Percentiles rank a stretch among this genome's conserved stretches.
phyloP scores from a whole-genome alignment of 2,113 vertebrate species.

The human (Homo sapiens) region GRCh38 chr17:7087001-7087500 shows the following conservation, averaged over 20 bases:
- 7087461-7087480: too few relatives aligned
- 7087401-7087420: too few relatives aligned
- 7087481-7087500: too few relatives aligned
- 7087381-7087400: fast-evolving
- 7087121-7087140: background rate
- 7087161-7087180: background rate
- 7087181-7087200: background rate
- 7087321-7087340: background rate
- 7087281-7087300: background rate
- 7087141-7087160: background rate
- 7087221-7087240: background rate
- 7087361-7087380: background rate
- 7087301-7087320: background rate
- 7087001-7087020: background rate
- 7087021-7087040: background rate
- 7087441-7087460: too few relatives aligned
- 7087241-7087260: background rate
- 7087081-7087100: background rate
- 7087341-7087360: background rate
- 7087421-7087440: too few relatives aligned
- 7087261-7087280: background rate
- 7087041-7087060: background rate
- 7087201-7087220: background rate
- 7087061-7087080: background rate
- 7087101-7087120: background rate